A percentile compares a stretch with the other conserved stretches of the same genome.
Evolutionary conservation across 2,888 invertebrate species (phyloP).

Genomic region (Rhamnusium bicolor): DNA sequence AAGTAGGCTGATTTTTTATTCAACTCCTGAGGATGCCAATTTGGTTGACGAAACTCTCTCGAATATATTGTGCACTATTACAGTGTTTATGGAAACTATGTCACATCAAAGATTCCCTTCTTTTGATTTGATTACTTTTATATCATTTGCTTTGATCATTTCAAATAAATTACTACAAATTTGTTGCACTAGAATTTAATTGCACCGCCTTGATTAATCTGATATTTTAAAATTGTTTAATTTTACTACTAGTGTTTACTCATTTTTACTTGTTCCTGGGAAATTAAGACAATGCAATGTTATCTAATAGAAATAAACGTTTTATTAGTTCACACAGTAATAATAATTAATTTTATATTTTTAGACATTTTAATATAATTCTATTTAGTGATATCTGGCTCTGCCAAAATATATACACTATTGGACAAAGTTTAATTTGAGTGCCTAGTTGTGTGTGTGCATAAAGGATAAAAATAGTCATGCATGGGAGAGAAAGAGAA

Average conservation of each 20-base stretch:
- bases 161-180: no score
- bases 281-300: not conserved
- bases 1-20: no score
- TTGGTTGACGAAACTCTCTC: no score
- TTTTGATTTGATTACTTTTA: no score
- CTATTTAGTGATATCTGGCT: not conserved
- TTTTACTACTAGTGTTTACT: not conserved
- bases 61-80: no score
- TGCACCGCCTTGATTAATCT: not conserved
- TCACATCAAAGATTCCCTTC: no score
- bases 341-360: not conserved
- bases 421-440: not conserved
- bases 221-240: not conserved
- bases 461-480: not conserved
- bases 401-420: constrained; percentile 7
- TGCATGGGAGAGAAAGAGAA: no score
- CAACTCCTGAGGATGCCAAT: no score
- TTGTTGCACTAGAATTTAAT: no score
- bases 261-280: not conserved
- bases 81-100: no score
- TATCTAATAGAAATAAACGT: not conserved
- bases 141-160: no score
- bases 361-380: constrained; percentile 10
- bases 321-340: not conserved
- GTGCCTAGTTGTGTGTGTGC: not conserved